Conservation (phyloP, 2,888 invertebrate genomes). For the Tiphia femorata region DNA sequence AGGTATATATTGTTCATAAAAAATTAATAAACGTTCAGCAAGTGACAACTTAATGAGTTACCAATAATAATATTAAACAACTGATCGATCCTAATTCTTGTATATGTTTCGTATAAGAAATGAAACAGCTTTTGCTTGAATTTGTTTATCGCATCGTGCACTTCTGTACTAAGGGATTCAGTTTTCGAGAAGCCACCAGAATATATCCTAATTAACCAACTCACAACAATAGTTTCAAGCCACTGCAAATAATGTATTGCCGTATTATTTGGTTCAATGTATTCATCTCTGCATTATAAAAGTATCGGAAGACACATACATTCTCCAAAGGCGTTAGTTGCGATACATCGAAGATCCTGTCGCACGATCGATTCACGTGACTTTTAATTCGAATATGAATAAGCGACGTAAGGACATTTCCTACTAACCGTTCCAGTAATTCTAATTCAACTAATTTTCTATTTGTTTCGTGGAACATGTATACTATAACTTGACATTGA, state of each 20-base stretch:
- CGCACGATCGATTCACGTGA: constrained; percentile 87
- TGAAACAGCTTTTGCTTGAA: constrained; percentile 84
- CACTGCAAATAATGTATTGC: constrained; percentile 74
- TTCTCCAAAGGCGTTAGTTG: constrained; percentile 82
- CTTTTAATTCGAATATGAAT: constrained; percentile 87
- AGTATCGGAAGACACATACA: constrained; percentile 68
- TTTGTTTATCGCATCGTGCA: constrained; percentile 74
- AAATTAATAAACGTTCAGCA: constrained; percentile 5
- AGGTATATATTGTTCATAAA: background rate
- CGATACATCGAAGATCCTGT: constrained; percentile 88
- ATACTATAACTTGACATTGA: constrained; percentile 77
- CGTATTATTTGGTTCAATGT: background rate
- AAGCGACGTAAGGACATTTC: constrained; percentile 85
- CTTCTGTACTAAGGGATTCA: constrained; percentile 72
- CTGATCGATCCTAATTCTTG: constrained; percentile 89
- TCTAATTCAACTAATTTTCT: constrained; percentile 81
- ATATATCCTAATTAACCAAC: constrained; percentile 89
- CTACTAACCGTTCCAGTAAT: constrained; percentile 85
- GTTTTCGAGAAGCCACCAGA: constrained; percentile 76
- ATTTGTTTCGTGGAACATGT: constrained; percentile 84
- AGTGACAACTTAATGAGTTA: constrained; percentile 52
- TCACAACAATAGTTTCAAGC: constrained; percentile 87
- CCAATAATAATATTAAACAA: constrained; percentile 95
- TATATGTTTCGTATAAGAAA: constrained; percentile 90
- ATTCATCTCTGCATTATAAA: background rate